Conservation (phyloP, 2,888 invertebrate genomes). For the Cheilosia urbana region DNA sequence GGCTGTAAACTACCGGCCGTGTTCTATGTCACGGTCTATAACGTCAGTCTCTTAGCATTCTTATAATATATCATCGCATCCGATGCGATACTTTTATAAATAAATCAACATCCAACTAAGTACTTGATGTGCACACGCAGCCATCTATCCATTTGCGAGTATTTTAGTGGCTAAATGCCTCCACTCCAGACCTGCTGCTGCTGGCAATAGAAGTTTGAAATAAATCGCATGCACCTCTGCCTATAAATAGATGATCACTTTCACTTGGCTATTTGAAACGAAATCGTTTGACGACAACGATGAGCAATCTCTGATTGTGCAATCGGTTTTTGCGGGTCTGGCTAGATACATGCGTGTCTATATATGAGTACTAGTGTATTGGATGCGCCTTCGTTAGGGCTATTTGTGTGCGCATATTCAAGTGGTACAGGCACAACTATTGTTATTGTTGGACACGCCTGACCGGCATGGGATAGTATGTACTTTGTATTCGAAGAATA, state of each 20-base stretch:
- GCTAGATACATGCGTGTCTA: not conserved
- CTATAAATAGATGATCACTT: conserved; percentile 68
- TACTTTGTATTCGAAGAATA: conserved; percentile 20
- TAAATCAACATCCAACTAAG: conserved; percentile 56
- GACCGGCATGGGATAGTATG: conserved; percentile 18
- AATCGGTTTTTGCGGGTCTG: conserved; percentile 24
- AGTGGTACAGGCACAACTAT: conserved; percentile 11
- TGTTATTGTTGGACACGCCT: conserved; percentile 15
- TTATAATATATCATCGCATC: conserved; percentile 33
- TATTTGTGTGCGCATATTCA: conserved; percentile 10
- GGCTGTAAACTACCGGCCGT: conserved; percentile 40
- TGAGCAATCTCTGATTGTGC: conserved; percentile 41
- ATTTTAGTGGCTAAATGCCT: conserved; percentile 44
- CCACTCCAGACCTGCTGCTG: conserved; percentile 51
- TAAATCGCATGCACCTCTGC: conserved; percentile 44
- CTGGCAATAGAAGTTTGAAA: conserved; percentile 34
- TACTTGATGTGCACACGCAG: conserved; percentile 22
- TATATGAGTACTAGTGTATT: not conserved
- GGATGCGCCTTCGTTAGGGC: conserved; percentile 7
- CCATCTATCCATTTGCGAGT: conserved; percentile 6
- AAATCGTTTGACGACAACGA: conserved; percentile 23
- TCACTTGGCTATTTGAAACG: conserved; percentile 44
- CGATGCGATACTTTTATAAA: conserved; percentile 66
- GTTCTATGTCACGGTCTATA: conserved; percentile 69
- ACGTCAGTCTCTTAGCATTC: conserved; percentile 55